A percentile compares a stretch with the other conserved stretches of the same genome.
phyloP scores from a whole-genome alignment of 1,140 invertebrate species.

The Drosophila nigromelanica region DNA sequence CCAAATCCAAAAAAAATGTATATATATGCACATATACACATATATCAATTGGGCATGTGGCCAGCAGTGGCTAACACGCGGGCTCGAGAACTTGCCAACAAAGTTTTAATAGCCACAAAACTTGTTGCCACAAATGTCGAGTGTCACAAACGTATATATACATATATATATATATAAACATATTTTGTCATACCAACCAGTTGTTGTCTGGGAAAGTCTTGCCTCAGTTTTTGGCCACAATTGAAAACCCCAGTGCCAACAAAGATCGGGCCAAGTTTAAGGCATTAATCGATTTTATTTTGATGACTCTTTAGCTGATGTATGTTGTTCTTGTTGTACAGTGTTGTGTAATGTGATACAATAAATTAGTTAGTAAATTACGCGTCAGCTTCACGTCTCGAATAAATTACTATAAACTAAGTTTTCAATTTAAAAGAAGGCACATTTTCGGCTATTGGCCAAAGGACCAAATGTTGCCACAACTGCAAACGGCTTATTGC shows the following conservation, averaged over 20 bases:
- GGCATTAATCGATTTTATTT: constrained; percentile 61
- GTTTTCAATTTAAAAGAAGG: constrained; percentile 64
- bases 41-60: constrained; percentile 23
- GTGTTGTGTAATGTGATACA: constrained; percentile 40
- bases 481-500: constrained; percentile 27
- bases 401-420: constrained; percentile 76
- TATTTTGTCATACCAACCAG: constrained; percentile 49
- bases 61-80: background rate
- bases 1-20: constrained; percentile 23
- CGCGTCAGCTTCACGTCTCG: constrained; percentile 54
- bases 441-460: constrained; percentile 58
- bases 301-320: constrained; percentile 55
- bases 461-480: background rate
- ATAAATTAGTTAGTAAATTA: constrained; percentile 76
- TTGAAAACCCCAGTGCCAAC: background rate
- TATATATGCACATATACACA: background rate
- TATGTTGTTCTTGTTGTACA: constrained; percentile 7
- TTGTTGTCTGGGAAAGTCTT: constrained; percentile 62
- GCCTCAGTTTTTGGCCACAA: constrained; percentile 35
- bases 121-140: constrained; percentile 28
- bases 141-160: constrained; percentile 36
- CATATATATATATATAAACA: too few relatives aligned
- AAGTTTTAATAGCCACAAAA: constrained; percentile 67
- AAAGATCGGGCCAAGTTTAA: constrained; percentile 14
- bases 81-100: constrained; percentile 50